phyloP scores from a whole-genome alignment of 2,888 invertebrate genomes.

The Monopis laevigella region DNA sequence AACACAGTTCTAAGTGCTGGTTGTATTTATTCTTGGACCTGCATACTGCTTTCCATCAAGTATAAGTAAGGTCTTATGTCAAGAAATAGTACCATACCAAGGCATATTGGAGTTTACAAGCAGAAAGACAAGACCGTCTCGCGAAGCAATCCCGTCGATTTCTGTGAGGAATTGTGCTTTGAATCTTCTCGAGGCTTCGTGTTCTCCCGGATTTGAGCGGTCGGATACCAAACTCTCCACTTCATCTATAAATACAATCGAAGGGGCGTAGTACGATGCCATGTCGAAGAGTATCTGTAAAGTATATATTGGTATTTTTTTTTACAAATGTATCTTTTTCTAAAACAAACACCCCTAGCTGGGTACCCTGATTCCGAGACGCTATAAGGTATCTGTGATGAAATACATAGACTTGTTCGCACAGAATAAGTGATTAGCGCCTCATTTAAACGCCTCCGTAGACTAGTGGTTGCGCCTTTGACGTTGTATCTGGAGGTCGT shows the following conservation, averaged over 20 bases:
- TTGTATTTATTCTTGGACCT: no score
- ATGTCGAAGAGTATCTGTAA: slow-evolving; percentile 84
- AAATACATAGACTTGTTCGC: not conserved
- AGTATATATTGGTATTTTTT: not conserved
- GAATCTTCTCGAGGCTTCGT: slow-evolving; percentile 87
- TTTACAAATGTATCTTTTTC: not conserved
- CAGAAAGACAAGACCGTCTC: slow-evolving; percentile 74
- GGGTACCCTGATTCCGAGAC: not conserved
- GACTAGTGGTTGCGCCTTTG: no score
- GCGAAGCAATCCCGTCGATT: slow-evolving; percentile 79
- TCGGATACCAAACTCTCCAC: slow-evolving; percentile 84
- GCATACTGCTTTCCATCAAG: no score
- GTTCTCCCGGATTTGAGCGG: slow-evolving; percentile 72
- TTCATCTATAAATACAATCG: slow-evolving; percentile 94
- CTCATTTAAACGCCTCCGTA: no score
- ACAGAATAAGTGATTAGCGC: no score
- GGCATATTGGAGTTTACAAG: slow-evolving; percentile 93
- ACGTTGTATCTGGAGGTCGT: no score
- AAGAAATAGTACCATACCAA: no score
- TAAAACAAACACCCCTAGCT: not conserved
- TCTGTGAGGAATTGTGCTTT: slow-evolving; percentile 89
- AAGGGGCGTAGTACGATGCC: slow-evolving; percentile 85
- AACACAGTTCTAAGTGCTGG: no score
- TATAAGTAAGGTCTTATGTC: no score
- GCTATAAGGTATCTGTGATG: not conserved